Percentiles rank a stretch among this genome's conserved stretches.
Evolutionary conservation across 2,113 vertebrate species (phyloP).

Genomic region (Austrofundulus limnaeus): DNA sequence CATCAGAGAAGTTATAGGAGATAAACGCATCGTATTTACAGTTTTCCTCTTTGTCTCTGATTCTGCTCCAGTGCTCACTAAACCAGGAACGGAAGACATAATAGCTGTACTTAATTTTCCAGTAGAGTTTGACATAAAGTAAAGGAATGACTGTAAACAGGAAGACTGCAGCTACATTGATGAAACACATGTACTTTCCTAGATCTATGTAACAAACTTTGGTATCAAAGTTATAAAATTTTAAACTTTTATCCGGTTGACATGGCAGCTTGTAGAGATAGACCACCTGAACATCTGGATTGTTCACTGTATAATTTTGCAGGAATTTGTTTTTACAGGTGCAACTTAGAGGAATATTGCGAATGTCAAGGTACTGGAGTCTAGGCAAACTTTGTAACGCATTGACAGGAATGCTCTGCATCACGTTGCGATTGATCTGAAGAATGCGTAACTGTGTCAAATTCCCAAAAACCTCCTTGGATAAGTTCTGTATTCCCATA

Average conservation of each 20-base stretch:
- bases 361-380: constrained; percentile 83
- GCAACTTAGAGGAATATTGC: constrained; percentile 82
- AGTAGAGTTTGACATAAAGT: constrained; percentile 79
- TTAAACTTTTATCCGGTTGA: constrained; percentile 34
- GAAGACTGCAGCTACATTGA: constrained; percentile 67
- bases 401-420: constrained; percentile 69
- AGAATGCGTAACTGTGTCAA: constrained; percentile 74
- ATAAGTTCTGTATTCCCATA: constrained; percentile 80
- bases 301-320: constrained; percentile 70
- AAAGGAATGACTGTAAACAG: constrained; percentile 75
- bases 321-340: constrained; percentile 72
- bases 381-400: constrained; percentile 67
- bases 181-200: constrained; percentile 75
- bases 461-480: constrained; percentile 81
- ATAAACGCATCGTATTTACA: constrained; percentile 87
- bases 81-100: constrained; percentile 85
- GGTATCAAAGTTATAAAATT: constrained; percentile 79
- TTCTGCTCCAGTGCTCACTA: constrained; percentile 79
- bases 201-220: constrained; percentile 80
- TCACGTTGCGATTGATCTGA: constrained; percentile 80
- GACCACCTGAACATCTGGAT: constrained; percentile 78
- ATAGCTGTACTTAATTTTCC: constrained; percentile 82
- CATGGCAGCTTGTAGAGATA: constrained; percentile 69
- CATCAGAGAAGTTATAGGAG: constrained; percentile 86
- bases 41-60: constrained; percentile 71